Evolutionary conservation across 2,113 vertebrate genomes (phyloP).

Genomic region (Corythoichthys intestinalis): DNA sequence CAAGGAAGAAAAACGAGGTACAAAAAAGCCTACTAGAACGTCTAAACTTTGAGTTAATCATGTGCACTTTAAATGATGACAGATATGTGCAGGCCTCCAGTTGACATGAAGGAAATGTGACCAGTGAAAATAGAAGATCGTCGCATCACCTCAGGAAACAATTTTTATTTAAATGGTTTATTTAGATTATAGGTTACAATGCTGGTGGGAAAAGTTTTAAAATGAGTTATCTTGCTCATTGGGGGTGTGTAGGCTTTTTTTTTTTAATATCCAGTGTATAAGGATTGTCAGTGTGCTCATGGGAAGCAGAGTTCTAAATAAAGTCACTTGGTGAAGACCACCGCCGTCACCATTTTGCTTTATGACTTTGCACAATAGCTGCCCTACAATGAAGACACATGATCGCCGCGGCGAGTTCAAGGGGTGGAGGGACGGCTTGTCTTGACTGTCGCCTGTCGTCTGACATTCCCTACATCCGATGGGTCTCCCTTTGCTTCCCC

Average conservation of each 20-base stretch:
- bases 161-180: too few species aligned
- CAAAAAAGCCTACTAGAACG: not conserved
- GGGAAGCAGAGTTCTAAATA: not conserved
- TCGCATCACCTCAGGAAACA: too few species aligned
- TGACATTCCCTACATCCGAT: constrained; percentile 1
- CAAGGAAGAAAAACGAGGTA: not conserved
- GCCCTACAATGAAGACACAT: not conserved
- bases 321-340: not conserved
- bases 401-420: not conserved
- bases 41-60: not conserved
- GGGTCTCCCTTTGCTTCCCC: constrained; percentile 9
- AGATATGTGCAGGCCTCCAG: not conserved
- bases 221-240: too few species aligned
- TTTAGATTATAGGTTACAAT: too few species aligned
- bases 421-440: not conserved
- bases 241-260: not conserved
- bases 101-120: too few species aligned
- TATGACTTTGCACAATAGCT: constrained; percentile 3
- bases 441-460: not conserved
- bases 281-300: not conserved
- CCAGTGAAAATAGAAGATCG: too few species aligned
- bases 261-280: not conserved
- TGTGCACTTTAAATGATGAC: too few species aligned
- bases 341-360: not conserved
- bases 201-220: too few species aligned